Base-by-base conservation (phyloP, 2,888 invertebrate genomes). In the Tipula lateralis region DNA sequence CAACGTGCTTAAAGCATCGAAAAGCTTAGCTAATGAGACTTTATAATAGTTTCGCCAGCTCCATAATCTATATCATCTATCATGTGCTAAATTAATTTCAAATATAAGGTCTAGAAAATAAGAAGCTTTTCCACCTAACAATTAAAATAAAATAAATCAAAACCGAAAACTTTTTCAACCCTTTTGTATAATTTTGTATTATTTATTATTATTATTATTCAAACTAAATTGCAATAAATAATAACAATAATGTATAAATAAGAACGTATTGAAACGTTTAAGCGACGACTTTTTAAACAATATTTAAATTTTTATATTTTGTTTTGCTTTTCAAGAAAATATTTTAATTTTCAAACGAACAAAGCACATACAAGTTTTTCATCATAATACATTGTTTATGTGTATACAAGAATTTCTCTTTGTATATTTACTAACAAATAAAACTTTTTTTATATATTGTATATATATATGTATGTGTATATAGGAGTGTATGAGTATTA, bases 131-230 rank as follows among this genome's bases (percentile, higher is more conserved):
- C 12, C 66, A 66, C 24, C 66, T 13, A 24, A 66, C 66, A 66
- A 66, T 66, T 66, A 66, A 66, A 66, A 66, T 66, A 66, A 66
- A 19, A 66, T 66, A 66, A 66, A 66, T 66, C 66, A 66, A 66
- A 66, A 66, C 0, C 24, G 19, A 66, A n/a, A 66, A 24, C 19
- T 24, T 66, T 66, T 24, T 7, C 24, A 36, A 36, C 36, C 12
- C 36, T 9, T 36, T 36, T 36, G 12, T 36, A 36, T 12, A 36
- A 36, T 44, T 44, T 44, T 44, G 32, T n/a, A 16, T 66, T 66
- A 19, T 66, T 66, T 66, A 66, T 66, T 66, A 66, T 66, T 66
- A 24, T 66, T 66, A 66, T 66, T 66, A 66, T 66, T 66, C 66
- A 66, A 66, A 66, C 24, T 24, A 66, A 66, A 66, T 66, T 66